Base-by-base conservation (phyloP, 2,113 vertebrate species). In the Scomber colias region DNA sequence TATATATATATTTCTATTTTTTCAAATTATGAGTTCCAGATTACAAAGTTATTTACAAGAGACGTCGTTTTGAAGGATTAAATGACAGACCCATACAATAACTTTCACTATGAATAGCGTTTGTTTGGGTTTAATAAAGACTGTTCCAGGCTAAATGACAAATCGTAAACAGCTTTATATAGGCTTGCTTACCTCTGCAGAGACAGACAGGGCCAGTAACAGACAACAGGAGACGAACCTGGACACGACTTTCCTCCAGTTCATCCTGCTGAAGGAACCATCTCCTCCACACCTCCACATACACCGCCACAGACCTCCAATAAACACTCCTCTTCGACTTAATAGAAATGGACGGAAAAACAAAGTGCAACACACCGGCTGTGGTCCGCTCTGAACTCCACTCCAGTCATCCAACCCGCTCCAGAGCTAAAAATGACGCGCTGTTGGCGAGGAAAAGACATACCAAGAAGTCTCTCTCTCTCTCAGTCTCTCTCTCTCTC, bases 251-350 rank as follows among this genome's bases (percentile, higher is more conserved):
- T 51, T 66, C 53, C 56, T 79, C 83, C 61, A 54, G 45, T 77
- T 81, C 88, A 88, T 88, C 16, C 64, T 49, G 75, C 70, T 12
- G 71, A n/a, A 12, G 54, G 35, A 48, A 87, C 53, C 88, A 87
- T 90, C 46, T 81, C 83, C 87, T 65, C 74, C 78, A 3, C 63
- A 35, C 72, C 49, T 3, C n/a, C 64, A 14, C 53, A 2, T 15
- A 31, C 69, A 55, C 74, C 45, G 48, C 4, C 49, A 45, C 45
- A 40, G 21, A 2, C 2, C 49, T 15, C n/a, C 31, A 46, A 15
- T 0, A 21, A 21, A 21, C 40, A 27, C 0, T 59, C 19, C 11
- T 15, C 48, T 16, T 19, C 10, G 50, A 12, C 8, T 2, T 49
- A 4, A 15, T 1, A 49, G 6, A 17, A 19, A 12, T 0, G 9